These are phyloP conservation scores for Chlorospingus flavigularis DNA, from an alignment of 2,797 vertebrate species.

Conservation along the genomic window DNA sequence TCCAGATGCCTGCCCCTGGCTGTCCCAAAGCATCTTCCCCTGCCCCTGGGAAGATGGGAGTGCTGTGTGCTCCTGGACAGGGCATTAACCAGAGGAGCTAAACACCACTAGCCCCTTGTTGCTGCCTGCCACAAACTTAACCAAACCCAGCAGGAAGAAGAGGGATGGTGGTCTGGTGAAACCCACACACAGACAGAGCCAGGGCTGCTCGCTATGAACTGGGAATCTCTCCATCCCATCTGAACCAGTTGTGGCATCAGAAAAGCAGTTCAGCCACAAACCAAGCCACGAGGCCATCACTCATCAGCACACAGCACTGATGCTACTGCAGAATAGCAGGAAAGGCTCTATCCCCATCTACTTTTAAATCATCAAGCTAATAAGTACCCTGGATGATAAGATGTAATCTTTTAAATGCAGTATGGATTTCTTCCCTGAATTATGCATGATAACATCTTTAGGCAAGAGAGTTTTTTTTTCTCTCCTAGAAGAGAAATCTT, in stretches of 20 bases:
- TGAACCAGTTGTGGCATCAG: background rate
- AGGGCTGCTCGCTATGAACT: accelerated
- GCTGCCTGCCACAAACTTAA: background rate
- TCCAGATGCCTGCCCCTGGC: background rate
- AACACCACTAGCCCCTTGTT: background rate
- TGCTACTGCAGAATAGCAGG: background rate
- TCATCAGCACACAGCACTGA: background rate
- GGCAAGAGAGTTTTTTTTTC: background rate
- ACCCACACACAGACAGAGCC: background rate
- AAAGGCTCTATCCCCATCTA: background rate
- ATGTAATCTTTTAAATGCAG: slow-evolving; percentile 70
- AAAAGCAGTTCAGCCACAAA: background rate
- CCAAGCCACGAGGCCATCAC: background rate
- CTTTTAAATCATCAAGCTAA: slow-evolving; percentile 58
- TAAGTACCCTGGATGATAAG: slow-evolving; percentile 61
- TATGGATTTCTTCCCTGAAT: slow-evolving; percentile 66
- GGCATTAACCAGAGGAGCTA: background rate
- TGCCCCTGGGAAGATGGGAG: background rate
- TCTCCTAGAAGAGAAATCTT: background rate
- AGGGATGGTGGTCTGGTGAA: background rate
- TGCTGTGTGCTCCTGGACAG: background rate
- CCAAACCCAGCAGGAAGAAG: background rate
- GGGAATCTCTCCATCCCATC: accelerated
- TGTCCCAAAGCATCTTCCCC: background rate
- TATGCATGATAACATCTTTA: slow-evolving; percentile 62